Evolutionary conservation across 35 echinoderm and acorn worm genomes (phyloP).

Genomic region (Amphiura filiformis): DNA sequence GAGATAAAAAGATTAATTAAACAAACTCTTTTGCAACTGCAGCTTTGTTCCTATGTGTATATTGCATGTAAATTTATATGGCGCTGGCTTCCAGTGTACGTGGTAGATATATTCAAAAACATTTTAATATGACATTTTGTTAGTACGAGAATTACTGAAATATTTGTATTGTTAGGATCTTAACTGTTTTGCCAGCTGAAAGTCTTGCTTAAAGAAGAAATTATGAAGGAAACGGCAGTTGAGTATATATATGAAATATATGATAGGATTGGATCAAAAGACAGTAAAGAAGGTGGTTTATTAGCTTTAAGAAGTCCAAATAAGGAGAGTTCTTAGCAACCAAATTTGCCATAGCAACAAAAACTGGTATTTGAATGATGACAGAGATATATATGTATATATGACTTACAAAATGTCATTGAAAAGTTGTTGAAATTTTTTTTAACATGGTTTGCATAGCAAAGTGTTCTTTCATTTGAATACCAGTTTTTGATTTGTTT

Average conservation of each 20-base stretch:
- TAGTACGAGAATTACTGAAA: neutral
- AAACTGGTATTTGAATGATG: neutral
- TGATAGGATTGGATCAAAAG: neutral
- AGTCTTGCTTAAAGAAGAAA: neutral
- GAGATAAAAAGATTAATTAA: too few relatives aligned
- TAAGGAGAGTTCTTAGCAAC: neutral
- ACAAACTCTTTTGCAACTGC: neutral
- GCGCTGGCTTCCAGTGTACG: neutral
- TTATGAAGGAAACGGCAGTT: neutral
- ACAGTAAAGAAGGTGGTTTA: neutral
- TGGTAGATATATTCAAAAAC: neutral
- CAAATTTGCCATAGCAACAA: neutral
- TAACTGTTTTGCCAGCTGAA: neutral
- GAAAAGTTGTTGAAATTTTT: neutral
- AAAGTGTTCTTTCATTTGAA: neutral
- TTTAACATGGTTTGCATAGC: neutral
- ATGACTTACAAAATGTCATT: neutral
- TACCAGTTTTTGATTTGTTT: neutral
- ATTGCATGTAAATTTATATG: conserved; percentile 8
- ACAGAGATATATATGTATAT: conserved; percentile 3
- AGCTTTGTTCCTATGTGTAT: conserved; percentile 9
- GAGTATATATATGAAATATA: neutral
- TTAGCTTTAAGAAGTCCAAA: neutral
- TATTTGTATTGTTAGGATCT: neutral
- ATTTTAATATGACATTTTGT: neutral